phyloP scores from a whole-genome alignment of 2,888 invertebrate species.

The Isotomurus palustris region DNA sequence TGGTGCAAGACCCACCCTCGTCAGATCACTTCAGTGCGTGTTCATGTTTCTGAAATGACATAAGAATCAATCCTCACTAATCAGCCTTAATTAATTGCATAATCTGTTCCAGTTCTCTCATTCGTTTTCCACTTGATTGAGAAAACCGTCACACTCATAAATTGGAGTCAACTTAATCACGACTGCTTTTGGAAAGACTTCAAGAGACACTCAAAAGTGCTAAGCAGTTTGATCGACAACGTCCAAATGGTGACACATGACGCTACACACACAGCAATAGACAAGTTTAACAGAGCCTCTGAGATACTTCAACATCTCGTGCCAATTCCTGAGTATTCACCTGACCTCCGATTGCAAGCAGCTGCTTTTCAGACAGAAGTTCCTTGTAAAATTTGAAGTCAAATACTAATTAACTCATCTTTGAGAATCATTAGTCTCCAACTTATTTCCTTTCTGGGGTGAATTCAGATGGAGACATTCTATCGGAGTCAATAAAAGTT shows the following conservation, averaged over 20 bases:
- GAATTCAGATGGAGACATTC: no score
- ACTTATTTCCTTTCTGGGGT: no score
- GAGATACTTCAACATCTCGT: slow-evolving; percentile 5
- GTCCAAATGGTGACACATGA: slow-evolving; percentile 16
- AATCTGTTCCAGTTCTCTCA: slow-evolving; percentile 10
- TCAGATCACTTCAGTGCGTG: slow-evolving; percentile 23
- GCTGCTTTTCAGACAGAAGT: background rate
- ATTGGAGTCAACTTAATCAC: slow-evolving; percentile 25
- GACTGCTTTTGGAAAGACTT: slow-evolving; percentile 33
- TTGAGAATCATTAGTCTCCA: no score
- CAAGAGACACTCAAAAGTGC: slow-evolving; percentile 20
- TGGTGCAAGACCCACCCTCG: slow-evolving; percentile 14
- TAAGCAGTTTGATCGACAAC: slow-evolving; percentile 9
- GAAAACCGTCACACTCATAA: slow-evolving; percentile 19
- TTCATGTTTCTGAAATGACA: background rate
- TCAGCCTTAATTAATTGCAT: background rate
- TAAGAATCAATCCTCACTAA: background rate
- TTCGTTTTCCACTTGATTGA: slow-evolving; percentile 21
- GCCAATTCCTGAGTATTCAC: background rate
- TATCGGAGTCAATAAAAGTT: no score
- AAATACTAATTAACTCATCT: no score
- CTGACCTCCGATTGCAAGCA: background rate
- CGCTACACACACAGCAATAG: slow-evolving; percentile 14
- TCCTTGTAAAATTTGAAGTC: no score
- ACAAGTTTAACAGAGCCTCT: slow-evolving; percentile 8